Base-by-base conservation (phyloP, 1,140 invertebrate species). In the Phthorimaea operculella region DNA sequence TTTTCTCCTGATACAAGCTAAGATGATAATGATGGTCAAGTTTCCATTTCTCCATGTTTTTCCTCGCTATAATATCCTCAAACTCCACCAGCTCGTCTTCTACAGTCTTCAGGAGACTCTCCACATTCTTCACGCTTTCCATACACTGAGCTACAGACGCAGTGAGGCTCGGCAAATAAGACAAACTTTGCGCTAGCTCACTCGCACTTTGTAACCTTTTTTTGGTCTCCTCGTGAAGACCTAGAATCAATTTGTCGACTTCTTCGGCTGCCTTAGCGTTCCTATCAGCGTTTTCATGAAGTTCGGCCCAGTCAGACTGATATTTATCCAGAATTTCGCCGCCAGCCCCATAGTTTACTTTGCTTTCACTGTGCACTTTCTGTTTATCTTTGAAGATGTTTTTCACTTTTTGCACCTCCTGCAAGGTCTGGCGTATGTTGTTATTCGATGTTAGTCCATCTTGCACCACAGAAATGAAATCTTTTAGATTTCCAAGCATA, bases 401-500 rank as follows among this genome's bases (percentile, higher is more conserved):
- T 45, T 68, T 83, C 0, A 82, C 77, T 56, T 76, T 82, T 55
- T 83, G 77, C 9, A 83, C 82, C 72, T 85, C 82, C 66, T 83
- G 77, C 28, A 85, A 57, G 4, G 82, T 83, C 49, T 83, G 77
- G 10, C 79, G 65, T 53, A 85, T 57, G 57, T 83, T 85, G 48
- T 68, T 79, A 55, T 77, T 83, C 2, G 74, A 76, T 52, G 67
- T 67, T 58, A 85, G 57, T 1, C 79, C 82, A 59, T 85, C 82
- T 72, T 85, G 82, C 15, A 85, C 82, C 12, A 82, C 79, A 34
- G 77, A 77, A 58, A 85, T 74, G 62, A 85, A 79, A 21, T 85
- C 79, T 66, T 82, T 83, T 15, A 85, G 54, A 62, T 85, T 85
- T 36, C 79, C 79, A 60, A 85, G 72, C 82, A 84, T 84, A 66